Base-by-base conservation (phyloP, 2,113 vertebrate genomes). In the Sapajus apella region DNA sequence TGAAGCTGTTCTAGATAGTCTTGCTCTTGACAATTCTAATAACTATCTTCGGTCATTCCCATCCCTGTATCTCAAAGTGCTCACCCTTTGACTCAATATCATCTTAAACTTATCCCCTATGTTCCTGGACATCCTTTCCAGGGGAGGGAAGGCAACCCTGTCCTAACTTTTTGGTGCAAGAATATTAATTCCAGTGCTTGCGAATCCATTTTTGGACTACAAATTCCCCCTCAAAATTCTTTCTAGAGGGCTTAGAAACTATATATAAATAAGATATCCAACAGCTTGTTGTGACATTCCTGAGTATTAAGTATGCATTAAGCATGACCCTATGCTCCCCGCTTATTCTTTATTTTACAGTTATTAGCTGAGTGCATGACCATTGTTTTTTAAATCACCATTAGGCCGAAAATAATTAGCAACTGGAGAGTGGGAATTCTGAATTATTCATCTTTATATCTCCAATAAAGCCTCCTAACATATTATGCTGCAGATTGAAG, bases 401-500 rank as follows among this genome's bases (percentile, higher is more conserved):
- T 85, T 88, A 55, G 13, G 35, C 55, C 32, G 86, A 66, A 84
- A 50, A 76, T 40, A 72, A 84, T 84, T 84, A 77, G 35, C 45
- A 87, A 72, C 35, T 70, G 52, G 9, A 68, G 77, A 93, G 40
- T 95, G 13, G n/a, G 30, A 61, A 47, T 93, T 93, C 50, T 91
- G 77, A 96, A 91, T 94, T 91, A 93, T 91, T 96, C 35, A 90
- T 87, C n/a, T 95, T 87, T 90, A 20, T 76, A 85, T 85, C 27
- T 89, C 35, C 40, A 80, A 50, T 45, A 90, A 70, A 93, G 40
- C 14, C 64, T n/a, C 18, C 64, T n/a, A 87, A 37, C 30, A 58
- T 43, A 77, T 37, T 92, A 55, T 55, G 55, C 52, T 73, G 30
- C 64, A 91, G 12, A 73, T 25, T 89, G 32, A 80, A 93, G 10